These are phyloP conservation scores for Macrotis lagotis DNA, from an alignment of 2,113 vertebrate genomes.

Conservation along the genomic window DNA sequence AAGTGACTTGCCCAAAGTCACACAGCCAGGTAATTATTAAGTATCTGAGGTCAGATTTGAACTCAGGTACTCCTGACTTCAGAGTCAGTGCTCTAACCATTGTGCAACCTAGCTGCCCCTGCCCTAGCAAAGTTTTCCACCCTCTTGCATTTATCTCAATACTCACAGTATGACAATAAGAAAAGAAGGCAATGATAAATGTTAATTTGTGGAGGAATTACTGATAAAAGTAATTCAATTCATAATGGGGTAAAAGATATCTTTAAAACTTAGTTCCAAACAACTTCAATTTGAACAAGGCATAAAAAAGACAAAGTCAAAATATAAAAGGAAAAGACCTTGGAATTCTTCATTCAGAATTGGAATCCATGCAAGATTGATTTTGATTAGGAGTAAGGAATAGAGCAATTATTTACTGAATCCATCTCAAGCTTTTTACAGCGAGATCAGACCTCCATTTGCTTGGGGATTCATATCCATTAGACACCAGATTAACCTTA, in stretches of 20 bases:
- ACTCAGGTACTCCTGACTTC: too few relatives aligned
- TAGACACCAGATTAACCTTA: not conserved
- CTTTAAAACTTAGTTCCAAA: not conserved
- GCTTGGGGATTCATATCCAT: not conserved
- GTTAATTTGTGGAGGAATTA: not conserved
- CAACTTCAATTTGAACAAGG: not conserved
- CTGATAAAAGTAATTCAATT: not conserved
- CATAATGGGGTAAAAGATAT: not conserved
- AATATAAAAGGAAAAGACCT: not conserved
- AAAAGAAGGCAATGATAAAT: not conserved
- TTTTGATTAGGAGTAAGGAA: not conserved
- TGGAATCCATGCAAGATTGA: not conserved
- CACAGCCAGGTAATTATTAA: too few relatives aligned
- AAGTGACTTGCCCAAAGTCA: too few relatives aligned
- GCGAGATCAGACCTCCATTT: not conserved
- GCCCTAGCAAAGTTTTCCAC: not conserved
- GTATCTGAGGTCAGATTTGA: too few relatives aligned
- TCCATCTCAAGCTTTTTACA: not conserved
- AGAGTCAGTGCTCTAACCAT: too few relatives aligned
- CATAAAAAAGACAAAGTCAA: not conserved
- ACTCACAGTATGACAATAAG: not conserved
- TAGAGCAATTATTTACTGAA: not conserved
- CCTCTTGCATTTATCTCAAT: not conserved
- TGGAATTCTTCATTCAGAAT: not conserved
- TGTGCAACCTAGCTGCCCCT: too few relatives aligned